Base-by-base conservation (phyloP, 2,797 vertebrate genomes). In the Rhodeus uyekii region DNA sequence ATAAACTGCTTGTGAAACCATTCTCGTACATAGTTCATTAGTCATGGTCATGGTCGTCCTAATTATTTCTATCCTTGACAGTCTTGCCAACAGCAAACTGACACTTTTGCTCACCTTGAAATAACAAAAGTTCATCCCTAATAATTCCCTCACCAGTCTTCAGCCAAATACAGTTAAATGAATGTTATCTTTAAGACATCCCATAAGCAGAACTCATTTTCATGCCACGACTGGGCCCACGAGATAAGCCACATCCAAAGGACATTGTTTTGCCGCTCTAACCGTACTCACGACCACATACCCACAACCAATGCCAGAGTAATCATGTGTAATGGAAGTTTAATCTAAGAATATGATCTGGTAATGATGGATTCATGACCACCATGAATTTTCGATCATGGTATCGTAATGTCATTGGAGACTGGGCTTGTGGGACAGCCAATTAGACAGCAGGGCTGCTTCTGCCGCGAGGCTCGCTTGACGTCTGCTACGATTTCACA, bases 61-160 rank as follows among this genome's bases (percentile, higher is more conserved):
- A 75, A 81, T 81, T 74, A 81, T 81, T 81, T 75, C 60, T 75
- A 75, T 65, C 80, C 80, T 74, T 81, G 32, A 75, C 34, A 55
- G 42, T 75, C 60, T 81, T 75, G 71, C 80, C 71, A 34, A 65
- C 32, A 81, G 67, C 58, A 76, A 84, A 71, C 55, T 64, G 80
- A 85, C 75, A 77, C 53, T 53, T 73, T 46, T 46, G 50, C 73
- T 76, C 80, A 82, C 73, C 73, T 76, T 76, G 80, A 82, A 69
- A 75, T 68, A 61, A 14, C 16, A 16, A 19, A 60, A 46, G 39
- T 42, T 76, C 58, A 82, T 68, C 48, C 18, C 39, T 76, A 76
- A 76, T 82, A 73, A 76, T 68, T 76, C 73, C 80, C 48, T 68
- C 14, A 16, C 61, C 34, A 12, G 46, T 81, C 72, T 50, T 22